Evolutionary conservation across 1,140 invertebrate species (phyloP), one percentile per base, ranked within the genome.

Genomic region (Orchesella cincta): DNA sequence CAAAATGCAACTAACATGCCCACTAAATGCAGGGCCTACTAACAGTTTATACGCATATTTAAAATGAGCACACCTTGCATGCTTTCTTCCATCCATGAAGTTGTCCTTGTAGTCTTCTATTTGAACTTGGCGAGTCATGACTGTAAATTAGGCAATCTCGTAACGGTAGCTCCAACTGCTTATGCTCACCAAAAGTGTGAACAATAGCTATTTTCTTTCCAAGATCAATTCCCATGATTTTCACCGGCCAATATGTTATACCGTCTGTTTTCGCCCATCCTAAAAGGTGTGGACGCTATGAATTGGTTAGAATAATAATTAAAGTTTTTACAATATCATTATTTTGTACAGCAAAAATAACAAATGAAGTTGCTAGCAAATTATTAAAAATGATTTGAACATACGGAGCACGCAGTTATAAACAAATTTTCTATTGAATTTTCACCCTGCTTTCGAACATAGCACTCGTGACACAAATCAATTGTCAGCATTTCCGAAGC

Each of bases 391-490:
- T n/a, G n/a, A n/a, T n/a, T n/a, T n/a, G n/a, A 46, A 46, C 54
- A 16, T 46, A 73, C 71, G 1, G 39, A 3, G 39, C 71, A 73
- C 16, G 71, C 35, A 14, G 5, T 14, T 1, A 73, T 31, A 31
- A 73, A 39, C 36, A 2, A 73, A 31, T 46, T 36, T 36, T 73
- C 71, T 3, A n/a, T 8, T 16, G 12, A 5, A 1, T 46, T 35
- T 23, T 51, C 14, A 28, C 46, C 18, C 23, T 73, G 71, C 26
- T 73, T 51, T 29, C 39, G 12, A 36, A 73, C 3, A 73, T 46
- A 73, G 29, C 71, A 73, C 28, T 73, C 71, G 16, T 36, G 34
- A 31, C 71, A 73, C 36, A 73, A 29, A n/a, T 73, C 71, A 23
- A 51, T 51, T 28, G 14, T 35, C 33, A 73, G 26, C 34, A 73